These are phyloP conservation scores for Lepus europaeus DNA, from an alignment of 2,113 vertebrate genomes.

Conservation along the genomic window DNA sequence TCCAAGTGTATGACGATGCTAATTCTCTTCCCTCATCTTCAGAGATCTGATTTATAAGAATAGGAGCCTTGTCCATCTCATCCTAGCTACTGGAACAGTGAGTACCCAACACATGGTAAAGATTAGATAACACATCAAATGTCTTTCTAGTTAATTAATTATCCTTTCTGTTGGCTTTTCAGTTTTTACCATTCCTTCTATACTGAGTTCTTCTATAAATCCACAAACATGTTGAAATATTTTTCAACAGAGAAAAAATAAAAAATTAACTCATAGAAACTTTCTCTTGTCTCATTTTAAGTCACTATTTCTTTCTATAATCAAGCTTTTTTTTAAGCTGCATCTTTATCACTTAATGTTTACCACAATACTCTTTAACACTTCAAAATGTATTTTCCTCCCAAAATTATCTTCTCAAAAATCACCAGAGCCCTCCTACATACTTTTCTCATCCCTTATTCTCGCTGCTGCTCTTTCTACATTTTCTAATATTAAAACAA, in stretches of 20 bases:
- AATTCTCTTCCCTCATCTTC: not conserved
- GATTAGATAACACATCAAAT: not conserved
- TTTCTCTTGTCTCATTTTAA: slow-evolving; percentile 25
- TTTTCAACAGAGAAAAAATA: slow-evolving; percentile 16
- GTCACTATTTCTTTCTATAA: not conserved
- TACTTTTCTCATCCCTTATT: not conserved
- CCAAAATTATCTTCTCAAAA: slow-evolving; percentile 42
- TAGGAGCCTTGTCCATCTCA: not conserved
- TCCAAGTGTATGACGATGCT: not conserved
- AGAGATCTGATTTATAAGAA: slow-evolving; percentile 36
- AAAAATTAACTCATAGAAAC: not conserved
- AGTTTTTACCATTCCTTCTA: not conserved
- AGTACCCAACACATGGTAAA: not conserved
- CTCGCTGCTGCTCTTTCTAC: not conserved
- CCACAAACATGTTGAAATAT: slow-evolving; percentile 6
- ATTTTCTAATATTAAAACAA: not conserved
- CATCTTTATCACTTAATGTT: not conserved
- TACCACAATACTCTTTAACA: not conserved
- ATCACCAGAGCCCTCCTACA: not conserved
- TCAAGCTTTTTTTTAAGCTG: not conserved
- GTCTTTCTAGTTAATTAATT: slow-evolving; percentile 24
- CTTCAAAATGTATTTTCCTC: slow-evolving; percentile 26
- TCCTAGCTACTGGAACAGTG: not conserved
- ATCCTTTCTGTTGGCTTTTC: slow-evolving; percentile 26
- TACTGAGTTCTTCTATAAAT: not conserved